Evolutionary conservation across 2,888 invertebrate species (phyloP).

Genomic region (Acronicta alni): DNA sequence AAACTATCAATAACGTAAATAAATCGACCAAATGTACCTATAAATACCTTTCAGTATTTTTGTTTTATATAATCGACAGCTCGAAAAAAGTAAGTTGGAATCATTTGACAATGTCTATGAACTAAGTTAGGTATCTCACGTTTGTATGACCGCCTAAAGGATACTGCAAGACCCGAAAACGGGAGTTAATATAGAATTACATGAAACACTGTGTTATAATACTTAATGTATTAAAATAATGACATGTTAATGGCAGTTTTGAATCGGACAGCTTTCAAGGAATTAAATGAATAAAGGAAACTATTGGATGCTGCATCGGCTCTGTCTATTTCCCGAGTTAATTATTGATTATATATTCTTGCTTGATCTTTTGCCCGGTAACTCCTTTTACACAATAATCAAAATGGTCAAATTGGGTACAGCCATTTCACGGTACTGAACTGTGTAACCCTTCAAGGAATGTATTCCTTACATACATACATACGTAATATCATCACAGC

Average conservation of each 20-base stretch:
- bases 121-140: constrained; percentile 62
- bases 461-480: too few species aligned
- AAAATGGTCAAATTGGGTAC: too few species aligned
- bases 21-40: constrained; percentile 20
- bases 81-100: constrained; percentile 57
- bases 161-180: constrained; percentile 39
- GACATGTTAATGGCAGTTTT: constrained; percentile 51
- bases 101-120: constrained; percentile 55
- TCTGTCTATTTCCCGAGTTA: too few species aligned
- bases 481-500: too few species aligned
- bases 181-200: constrained; percentile 52
- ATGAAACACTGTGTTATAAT: constrained; percentile 39
- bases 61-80: constrained; percentile 32
- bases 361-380: too few species aligned
- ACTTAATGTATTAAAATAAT: constrained; percentile 44
- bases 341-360: too few species aligned
- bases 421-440: too few species aligned
- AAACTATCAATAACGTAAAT: background rate
- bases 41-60: constrained; percentile 55
- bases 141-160: constrained; percentile 69
- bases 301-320: background rate
- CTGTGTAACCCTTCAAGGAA: too few species aligned
- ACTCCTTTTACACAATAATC: too few species aligned
- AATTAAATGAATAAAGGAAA: background rate
- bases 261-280: background rate